Conservation (phyloP, 2,113 vertebrate species). For the Ceyx melanurus region DNA sequence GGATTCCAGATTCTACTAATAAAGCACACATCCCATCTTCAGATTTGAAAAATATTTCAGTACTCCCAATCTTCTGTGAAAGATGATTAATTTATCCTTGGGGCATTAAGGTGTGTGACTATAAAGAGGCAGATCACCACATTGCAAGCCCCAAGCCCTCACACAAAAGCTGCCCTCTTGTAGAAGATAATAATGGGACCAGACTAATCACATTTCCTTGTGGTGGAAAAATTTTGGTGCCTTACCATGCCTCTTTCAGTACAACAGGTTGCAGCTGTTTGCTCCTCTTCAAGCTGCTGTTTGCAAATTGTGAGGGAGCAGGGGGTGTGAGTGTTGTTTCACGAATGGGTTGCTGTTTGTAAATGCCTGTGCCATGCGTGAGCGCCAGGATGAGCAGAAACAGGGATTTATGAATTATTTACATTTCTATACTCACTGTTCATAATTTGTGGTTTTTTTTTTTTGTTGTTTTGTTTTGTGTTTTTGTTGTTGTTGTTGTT, state of each 20-base stretch:
- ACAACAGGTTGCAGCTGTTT: not conserved
- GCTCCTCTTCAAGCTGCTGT: not conserved
- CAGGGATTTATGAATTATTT: too few species aligned
- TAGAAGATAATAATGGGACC: not conserved
- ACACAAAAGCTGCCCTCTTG: not conserved
- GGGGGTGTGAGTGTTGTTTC: too few species aligned
- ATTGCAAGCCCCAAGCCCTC: not conserved
- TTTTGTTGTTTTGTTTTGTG: too few species aligned
- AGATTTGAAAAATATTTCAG: not conserved
- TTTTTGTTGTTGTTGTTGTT: too few species aligned
- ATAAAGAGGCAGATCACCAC: not conserved
- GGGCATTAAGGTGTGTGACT: not conserved
- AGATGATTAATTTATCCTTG: not conserved
- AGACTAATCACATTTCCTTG: not conserved
- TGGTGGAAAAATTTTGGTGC: not conserved
- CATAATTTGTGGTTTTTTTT: too few species aligned
- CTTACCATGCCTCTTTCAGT: not conserved
- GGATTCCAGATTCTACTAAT: not conserved
- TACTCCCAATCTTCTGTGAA: not conserved
- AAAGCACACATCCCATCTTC: not conserved
- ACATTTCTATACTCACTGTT: too few species aligned
- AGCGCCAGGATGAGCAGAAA: too few species aligned
- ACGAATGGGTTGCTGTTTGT: too few species aligned
- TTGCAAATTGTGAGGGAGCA: not conserved
- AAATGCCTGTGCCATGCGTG: too few species aligned